These are phyloP conservation scores for Caprella mutica DNA, from an alignment of 2,888 invertebrate genomes.

Conservation along the genomic window DNA sequence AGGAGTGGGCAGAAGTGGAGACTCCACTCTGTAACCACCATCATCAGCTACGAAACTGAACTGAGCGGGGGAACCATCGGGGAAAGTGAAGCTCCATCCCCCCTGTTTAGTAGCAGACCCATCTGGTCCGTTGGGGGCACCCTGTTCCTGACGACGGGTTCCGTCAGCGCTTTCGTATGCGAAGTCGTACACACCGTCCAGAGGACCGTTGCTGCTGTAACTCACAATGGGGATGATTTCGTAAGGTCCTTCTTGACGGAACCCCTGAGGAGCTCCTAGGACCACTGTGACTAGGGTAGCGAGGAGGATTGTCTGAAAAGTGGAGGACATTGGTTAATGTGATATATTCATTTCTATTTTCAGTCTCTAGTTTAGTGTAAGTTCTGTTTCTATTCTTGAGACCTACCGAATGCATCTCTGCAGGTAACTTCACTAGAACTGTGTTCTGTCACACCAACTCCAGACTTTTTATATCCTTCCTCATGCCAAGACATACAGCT, in stretches of 20 bases:
- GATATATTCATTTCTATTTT: no score
- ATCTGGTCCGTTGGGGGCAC: constrained; percentile 10
- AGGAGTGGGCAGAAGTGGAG: constrained; percentile 24
- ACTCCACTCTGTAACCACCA: constrained; percentile 28
- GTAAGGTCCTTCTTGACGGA: constrained; percentile 1
- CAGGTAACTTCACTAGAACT: no score
- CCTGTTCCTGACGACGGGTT: constrained; percentile 18
- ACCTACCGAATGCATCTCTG: no score
- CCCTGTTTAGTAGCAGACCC: constrained; percentile 23
- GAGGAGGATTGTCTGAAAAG: neutral
- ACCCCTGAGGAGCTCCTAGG: constrained; percentile 7
- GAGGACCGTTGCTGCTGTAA: constrained; percentile 19
- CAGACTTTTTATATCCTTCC: no score
- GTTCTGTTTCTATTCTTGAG: no score
- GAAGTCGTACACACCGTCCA: constrained; percentile 19
- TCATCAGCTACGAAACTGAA: constrained; percentile 33
- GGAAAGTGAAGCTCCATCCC: constrained; percentile 30
- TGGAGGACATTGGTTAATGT: no score
- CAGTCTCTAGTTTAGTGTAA: no score
- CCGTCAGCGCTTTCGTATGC: constrained; percentile 20
- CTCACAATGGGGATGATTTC: constrained; percentile 19
- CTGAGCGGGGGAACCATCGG: constrained; percentile 29
- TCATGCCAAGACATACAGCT: no score
- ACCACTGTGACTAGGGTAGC: neutral
- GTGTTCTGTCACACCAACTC: no score